phyloP scores from a whole-genome alignment of 2,797 vertebrate genomes.

The Hybognathus amarus region DNA sequence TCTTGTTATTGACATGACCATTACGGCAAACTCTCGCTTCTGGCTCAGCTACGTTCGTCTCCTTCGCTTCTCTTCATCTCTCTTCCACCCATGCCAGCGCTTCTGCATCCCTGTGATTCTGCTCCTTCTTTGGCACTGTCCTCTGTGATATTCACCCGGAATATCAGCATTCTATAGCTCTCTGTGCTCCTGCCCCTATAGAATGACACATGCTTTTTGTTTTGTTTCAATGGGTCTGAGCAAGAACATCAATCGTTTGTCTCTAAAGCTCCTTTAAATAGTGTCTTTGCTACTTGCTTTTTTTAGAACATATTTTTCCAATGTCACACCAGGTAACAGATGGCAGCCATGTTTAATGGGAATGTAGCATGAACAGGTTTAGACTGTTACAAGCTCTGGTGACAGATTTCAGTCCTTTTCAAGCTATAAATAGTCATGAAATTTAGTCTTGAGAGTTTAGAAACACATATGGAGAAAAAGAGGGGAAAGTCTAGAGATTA shows the following conservation, averaged over 20 bases:
- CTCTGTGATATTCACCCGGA: conserved; percentile 54
- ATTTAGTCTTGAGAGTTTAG: conserved; percentile 11
- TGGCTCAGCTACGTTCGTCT: conserved; percentile 39
- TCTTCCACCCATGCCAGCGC: conserved; percentile 35
- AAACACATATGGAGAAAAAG: background rate
- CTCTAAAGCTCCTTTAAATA: background rate
- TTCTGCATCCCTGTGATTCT: conserved; percentile 44
- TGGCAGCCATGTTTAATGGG: background rate
- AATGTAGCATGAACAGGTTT: conserved; percentile 18
- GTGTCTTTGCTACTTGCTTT: background rate
- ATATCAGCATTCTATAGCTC: conserved; percentile 63
- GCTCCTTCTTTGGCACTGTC: conserved; percentile 35
- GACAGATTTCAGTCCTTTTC: conserved; percentile 5
- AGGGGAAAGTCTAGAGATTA: background rate
- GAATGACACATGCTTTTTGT: conserved; percentile 59
- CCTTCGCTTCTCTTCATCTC: conserved; percentile 44
- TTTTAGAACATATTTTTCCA: background rate
- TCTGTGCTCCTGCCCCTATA: conserved; percentile 45
- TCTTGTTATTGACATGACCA: conserved; percentile 22
- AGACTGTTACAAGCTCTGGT: background rate
- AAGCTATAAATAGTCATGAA: conserved; percentile 24
- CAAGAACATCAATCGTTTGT: background rate
- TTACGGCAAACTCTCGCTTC: conserved; percentile 35
- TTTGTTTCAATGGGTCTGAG: conserved; percentile 24
- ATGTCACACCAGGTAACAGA: conserved; percentile 21